Conservation (phyloP, 2,888 invertebrate species). For the Cinara cedri region DNA sequence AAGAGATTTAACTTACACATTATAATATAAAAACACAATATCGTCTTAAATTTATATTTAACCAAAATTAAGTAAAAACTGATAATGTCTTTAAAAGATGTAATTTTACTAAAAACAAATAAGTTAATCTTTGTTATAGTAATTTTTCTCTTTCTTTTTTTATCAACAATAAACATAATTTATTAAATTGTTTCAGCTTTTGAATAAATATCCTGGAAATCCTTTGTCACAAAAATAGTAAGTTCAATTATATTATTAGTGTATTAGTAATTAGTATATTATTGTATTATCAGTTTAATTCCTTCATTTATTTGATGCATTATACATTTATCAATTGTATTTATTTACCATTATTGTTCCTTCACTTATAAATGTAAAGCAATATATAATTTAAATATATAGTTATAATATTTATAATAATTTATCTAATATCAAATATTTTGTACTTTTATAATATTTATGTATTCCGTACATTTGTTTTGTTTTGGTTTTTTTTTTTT, state of each 20-base stretch:
- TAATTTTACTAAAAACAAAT: no score
- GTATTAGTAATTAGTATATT: no score
- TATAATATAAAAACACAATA: no score
- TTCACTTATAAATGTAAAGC: constrained; percentile 32
- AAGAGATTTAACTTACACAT: no score
- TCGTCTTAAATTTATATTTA: no score
- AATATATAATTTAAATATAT: constrained; percentile 34
- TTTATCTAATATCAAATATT: constrained; percentile 7
- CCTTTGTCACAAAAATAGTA: constrained; percentile 32
- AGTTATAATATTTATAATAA: constrained; percentile 10
- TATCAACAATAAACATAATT: neutral
- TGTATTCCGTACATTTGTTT: neutral
- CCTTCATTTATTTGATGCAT: constrained; percentile 13
- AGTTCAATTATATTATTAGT: constrained; percentile 6
- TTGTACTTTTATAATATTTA: constrained; percentile 5
- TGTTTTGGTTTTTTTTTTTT: neutral
- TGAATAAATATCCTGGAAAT: constrained; percentile 50
- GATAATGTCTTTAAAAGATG: no score
- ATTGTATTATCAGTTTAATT: no score
- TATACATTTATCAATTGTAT: neutral
- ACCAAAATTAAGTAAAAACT: no score
- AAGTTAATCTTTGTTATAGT: no score
- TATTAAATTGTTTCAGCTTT: constrained; percentile 35
- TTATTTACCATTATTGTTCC: constrained; percentile 24
- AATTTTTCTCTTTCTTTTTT: neutral